Evolutionary conservation across 2,113 vertebrate species (phyloP).

Genomic region (Physeter macrocephalus): DNA sequence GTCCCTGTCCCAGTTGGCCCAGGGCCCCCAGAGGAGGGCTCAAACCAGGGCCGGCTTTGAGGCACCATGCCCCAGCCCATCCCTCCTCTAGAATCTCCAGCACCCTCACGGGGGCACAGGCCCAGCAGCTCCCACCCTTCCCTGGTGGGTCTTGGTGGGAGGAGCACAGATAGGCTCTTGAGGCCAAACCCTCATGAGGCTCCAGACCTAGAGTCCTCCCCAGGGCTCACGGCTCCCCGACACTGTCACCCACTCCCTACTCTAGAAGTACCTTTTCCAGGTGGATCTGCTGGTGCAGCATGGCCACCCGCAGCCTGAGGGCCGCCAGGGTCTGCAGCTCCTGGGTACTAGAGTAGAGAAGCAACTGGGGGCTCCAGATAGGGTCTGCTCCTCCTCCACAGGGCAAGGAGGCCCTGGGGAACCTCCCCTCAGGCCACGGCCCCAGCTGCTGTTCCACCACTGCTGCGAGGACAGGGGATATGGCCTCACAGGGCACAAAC

Average conservation of each 20-base stretch:
- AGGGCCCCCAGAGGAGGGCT: neutral
- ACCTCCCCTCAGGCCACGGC: constrained; percentile 64
- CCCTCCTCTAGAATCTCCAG: too few species aligned
- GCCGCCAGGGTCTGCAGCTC: constrained; percentile 86
- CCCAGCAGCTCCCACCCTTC: neutral
- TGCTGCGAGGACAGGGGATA: constrained; percentile 61
- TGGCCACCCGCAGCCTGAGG: constrained; percentile 81
- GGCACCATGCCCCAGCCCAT: neutral
- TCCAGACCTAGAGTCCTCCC: neutral
- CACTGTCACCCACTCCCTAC: neutral
- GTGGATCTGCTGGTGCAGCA: constrained; percentile 86
- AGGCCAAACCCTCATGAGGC: neutral
- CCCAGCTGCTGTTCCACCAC: constrained; percentile 77
- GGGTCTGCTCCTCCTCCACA: neutral
- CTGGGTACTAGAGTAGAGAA: constrained; percentile 82
- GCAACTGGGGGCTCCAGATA: constrained; percentile 62
- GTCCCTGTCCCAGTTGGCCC: neutral
- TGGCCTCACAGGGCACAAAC: neutral
- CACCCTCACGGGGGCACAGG: neutral
- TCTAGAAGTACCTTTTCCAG: constrained; percentile 86
- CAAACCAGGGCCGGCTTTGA: neutral
- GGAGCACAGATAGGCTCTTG: neutral
- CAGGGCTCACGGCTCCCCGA: neutral
- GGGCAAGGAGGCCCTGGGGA: neutral
- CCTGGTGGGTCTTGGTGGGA: neutral